phyloP scores from a whole-genome alignment of 2,113 vertebrate genomes.

The Pogonocichla stellata region DNA sequence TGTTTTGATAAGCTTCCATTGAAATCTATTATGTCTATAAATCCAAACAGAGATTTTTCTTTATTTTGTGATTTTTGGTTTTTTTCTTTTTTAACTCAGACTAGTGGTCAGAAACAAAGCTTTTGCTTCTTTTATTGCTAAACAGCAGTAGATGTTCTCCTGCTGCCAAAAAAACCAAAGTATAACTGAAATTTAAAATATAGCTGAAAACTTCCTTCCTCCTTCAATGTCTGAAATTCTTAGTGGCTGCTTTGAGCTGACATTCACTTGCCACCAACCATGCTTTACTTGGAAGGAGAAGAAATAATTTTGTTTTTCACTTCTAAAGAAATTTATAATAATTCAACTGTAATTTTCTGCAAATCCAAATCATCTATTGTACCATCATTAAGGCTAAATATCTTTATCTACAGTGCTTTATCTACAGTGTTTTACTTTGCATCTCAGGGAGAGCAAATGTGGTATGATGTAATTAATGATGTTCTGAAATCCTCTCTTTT shows the following conservation, averaged over 20 bases:
- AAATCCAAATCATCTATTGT: not conserved
- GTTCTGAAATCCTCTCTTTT: not conserved
- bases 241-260: not conserved
- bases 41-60: not conserved
- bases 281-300: not conserved
- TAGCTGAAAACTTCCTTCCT: not conserved
- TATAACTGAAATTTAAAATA: not conserved
- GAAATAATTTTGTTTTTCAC: not conserved
- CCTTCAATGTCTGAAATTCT: not conserved
- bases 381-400: not conserved
- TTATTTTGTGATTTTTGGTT: not conserved
- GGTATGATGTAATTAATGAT: not conserved
- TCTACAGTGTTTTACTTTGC: not conserved
- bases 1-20: not conserved
- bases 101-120: not conserved
- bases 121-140: not conserved
- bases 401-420: too few species aligned
- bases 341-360: not conserved
- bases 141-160: not conserved
- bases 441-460: not conserved
- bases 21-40: not conserved
- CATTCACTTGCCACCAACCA: not conserved
- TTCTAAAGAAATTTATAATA: not conserved
- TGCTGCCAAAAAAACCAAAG: not conserved
- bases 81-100: not conserved